A percentile compares a stretch with the other conserved stretches of the same genome.
Conservation (phyloP, 2,888 invertebrate genomes). For the Onchidella celtica region DNA sequence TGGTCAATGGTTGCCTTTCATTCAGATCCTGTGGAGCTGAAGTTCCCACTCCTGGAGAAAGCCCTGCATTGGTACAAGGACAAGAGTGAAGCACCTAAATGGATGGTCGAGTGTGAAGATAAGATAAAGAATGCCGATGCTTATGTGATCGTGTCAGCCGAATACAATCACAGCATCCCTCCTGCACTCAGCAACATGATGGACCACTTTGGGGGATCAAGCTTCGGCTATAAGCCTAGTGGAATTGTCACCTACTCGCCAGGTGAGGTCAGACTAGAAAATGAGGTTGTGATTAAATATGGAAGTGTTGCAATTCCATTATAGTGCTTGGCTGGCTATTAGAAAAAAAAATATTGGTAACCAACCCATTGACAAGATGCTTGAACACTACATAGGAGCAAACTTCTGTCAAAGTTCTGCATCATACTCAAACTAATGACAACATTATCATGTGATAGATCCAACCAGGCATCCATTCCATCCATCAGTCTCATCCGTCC, state of each 20-base stretch:
- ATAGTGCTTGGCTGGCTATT: too few relatives aligned
- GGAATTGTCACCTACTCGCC: conserved; percentile 75
- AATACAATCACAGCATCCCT: conserved; percentile 80
- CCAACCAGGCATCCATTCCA: too few relatives aligned
- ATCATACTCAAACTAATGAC: too few relatives aligned
- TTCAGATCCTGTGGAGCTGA: conserved; percentile 79
- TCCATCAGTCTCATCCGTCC: too few relatives aligned
- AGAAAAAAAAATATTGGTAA: too few relatives aligned
- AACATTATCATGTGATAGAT: too few relatives aligned
- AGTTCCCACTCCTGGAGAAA: conserved; percentile 71
- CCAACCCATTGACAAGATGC: too few relatives aligned
- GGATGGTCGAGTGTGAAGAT: conserved; percentile 58
- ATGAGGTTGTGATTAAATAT: too few relatives aligned
- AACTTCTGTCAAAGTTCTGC: too few relatives aligned
- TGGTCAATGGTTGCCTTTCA: too few relatives aligned
- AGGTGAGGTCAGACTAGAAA: conserved; percentile 65
- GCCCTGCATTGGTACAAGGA: conserved; percentile 67
- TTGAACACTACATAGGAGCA: too few relatives aligned
- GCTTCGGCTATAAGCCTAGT: conserved; percentile 77
- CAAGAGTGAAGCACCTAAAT: conserved; percentile 57
- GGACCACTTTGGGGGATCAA: conserved; percentile 80
- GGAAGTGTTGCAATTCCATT: too few relatives aligned
- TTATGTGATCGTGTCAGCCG: conserved; percentile 79
- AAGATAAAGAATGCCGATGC: conserved; percentile 77
- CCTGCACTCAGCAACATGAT: conserved; percentile 81